Evolutionary conservation across 2,888 invertebrate species (phyloP).

Genomic region (Sthenelais limicola): DNA sequence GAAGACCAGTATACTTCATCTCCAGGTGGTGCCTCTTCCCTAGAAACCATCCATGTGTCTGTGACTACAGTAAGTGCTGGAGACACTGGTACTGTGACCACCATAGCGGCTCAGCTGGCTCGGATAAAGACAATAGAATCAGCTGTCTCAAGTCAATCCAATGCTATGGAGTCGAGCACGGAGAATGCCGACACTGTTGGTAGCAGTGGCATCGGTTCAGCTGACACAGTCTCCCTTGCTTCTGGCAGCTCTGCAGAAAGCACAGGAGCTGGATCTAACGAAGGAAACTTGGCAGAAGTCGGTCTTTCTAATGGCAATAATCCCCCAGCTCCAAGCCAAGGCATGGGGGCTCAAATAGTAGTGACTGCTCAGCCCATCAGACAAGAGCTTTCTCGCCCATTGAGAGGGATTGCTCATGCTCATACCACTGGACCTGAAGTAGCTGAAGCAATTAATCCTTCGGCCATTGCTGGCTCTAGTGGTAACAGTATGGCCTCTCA

Average conservation of each 20-base stretch:
- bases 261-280: conserved; percentile 10
- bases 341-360: conserved; percentile 42
- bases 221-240: conserved; percentile 14
- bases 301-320: not conserved
- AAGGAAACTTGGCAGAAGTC: not conserved
- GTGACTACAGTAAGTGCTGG: conserved; percentile 9
- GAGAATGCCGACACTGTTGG: conserved; percentile 26
- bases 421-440: conserved; percentile 22
- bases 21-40: not conserved
- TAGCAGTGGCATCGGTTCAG: not conserved
- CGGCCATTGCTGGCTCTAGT: not conserved
- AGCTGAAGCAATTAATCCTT: conserved; percentile 12
- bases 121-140: conserved; percentile 54
- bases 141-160: conserved; percentile 44
- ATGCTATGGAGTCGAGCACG: not conserved
- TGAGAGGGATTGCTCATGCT: conserved; percentile 31
- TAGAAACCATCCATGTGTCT: conserved; percentile 16
- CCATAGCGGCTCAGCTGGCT: conserved; percentile 53
- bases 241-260: conserved; percentile 10
- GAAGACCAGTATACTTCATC: not conserved
- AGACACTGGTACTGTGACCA: conserved; percentile 36
- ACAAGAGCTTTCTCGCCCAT: conserved; percentile 39
- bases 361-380: conserved; percentile 43
- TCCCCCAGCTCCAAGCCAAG: not conserved
- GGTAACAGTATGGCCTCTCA: conserved; percentile 1